Evolutionary conservation across 2,888 invertebrate species (phyloP).

Genomic region (Danaus chrysippus): DNA sequence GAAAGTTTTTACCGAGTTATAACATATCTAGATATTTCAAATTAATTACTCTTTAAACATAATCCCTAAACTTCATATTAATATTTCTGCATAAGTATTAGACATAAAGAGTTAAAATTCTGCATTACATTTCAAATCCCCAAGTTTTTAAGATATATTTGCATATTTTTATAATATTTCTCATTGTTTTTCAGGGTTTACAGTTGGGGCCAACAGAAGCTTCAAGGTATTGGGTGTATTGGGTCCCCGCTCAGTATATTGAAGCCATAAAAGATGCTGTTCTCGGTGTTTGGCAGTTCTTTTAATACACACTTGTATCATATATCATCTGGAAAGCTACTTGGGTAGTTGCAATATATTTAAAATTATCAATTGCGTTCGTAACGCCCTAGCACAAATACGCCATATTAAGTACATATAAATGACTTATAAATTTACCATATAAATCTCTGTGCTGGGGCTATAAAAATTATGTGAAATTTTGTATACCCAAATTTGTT

Average conservation of each 20-base stretch:
- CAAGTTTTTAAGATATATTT: too few relatives aligned
- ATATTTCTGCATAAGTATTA: too few relatives aligned
- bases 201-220: slow-evolving; percentile 95
- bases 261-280: slow-evolving; percentile 95
- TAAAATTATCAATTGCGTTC: slow-evolving; percentile 45
- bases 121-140: too few relatives aligned
- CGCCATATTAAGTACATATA: slow-evolving; percentile 27
- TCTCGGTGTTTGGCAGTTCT: slow-evolving; percentile 91
- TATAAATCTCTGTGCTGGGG: slow-evolving; percentile 30
- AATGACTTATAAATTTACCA: slow-evolving; percentile 25
- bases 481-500: slow-evolving; percentile 19
- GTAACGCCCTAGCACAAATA: slow-evolving; percentile 31
- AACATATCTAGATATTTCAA: too few relatives aligned
- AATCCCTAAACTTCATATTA: too few relatives aligned
- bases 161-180: too few relatives aligned
- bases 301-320: slow-evolving; percentile 66
- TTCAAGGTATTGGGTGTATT: slow-evolving; percentile 95
- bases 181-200: slow-evolving; percentile 81
- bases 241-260: slow-evolving; percentile 95
- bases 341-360: slow-evolving; percentile 73
- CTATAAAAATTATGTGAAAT: slow-evolving; percentile 20
- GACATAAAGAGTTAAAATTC: too few relatives aligned
- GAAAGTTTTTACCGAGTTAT: too few relatives aligned
- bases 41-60: too few relatives aligned
- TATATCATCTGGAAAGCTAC: slow-evolving; percentile 54